Base-by-base conservation (phyloP, 2,888 invertebrate genomes). In the Thymelicus lineola region DNA sequence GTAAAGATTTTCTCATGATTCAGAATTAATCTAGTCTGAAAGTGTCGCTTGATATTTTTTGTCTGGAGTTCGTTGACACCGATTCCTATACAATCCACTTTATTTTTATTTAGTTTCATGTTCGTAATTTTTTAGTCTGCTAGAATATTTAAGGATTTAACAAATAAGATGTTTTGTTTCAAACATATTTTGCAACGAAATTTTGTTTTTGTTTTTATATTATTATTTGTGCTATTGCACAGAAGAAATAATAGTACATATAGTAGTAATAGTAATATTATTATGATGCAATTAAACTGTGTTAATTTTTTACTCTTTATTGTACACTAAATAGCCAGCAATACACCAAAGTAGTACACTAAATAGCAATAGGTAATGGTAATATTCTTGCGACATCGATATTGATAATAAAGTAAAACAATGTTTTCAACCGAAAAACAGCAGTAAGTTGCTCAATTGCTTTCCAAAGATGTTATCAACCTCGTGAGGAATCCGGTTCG, bases 381-480 rank as follows among this genome's bases (percentile, higher is more conserved):
- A 42, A 42, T 10, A 28, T 28, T 28, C 1, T 28, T 42, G 12
- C 12, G 9, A 9, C 12, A 42, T 42, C 4, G 0, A 12, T 42
- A 0, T 50, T 7, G 46, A 48, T 15, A n/a, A 17, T 17, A 17
- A 17, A 61, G 57, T 53, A 59, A 67, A 45, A 67, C 55, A 55
- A 62, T 38, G 61, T 68, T 62, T 42, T 42, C 17, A n/a, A 68
- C 17, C 17, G 46, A 48, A 45, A 20, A 38, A 57, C 46, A 17
- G 7, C 17, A 1, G 57, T 68, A 68, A 68, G 68, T 68, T 68
- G 68, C 62, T 68, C 62, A 68, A 68, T 68, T 48, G 62, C 45
- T 62, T 68, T 68, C 45, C 62, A 36, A 62, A 68, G 62, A 68
- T 62, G 62, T 62, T 62, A 68, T 68, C 69, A 50, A 36, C 42